Evolutionary conservation across 2,888 invertebrate species (phyloP), one percentile per base, ranked within the genome.

Genomic region (Neoscelio sp.): DNA sequence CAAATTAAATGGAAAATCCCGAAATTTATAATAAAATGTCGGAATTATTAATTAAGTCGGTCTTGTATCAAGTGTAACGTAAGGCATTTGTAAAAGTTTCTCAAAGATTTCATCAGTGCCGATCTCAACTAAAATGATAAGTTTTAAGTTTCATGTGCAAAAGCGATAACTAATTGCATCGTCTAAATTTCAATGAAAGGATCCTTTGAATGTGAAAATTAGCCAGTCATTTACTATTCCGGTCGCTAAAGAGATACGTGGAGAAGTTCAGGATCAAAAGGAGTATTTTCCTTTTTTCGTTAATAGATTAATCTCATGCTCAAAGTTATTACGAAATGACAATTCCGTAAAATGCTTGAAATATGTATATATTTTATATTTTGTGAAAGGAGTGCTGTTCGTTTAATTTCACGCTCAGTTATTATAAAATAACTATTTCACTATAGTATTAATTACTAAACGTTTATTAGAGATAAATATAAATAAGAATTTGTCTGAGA

Each of bases 1-100:
- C 33, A 68, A 42, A 35, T 68, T 70, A 50, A 70, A 60, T 30
- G 52, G 60, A 26, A 42, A 70, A 50, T 60, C 23, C 42, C 52
- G 12, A 60, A 70, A 50, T 70, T 60, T 70, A 50, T 70, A 70
- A 70, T 60, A 50, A 70, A 40, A 70, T 60, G 23, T 40, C 33
- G 50, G 52, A 50, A 70, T 58, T 70, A 74, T 65, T 74, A 58
- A 58, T 65, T 67, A 65, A 30, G 13, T 26, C 44, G 35, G 50
- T 17, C 5, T 38, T 38, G 46, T 30, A 64, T 64, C 56, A 70
- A 60, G 40, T 70, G 70, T 60, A 75, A 75, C 60, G 52, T 44
- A 60, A 67, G 60, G 35, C 67, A 67, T 46, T 60, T 8, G 23
- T 52, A 52, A 67, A 75, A 75, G 75, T 75, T 75, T 7, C 28